Conservation (phyloP, 2,113 vertebrate genomes). For the Urocynchramus pylzowi region DNA sequence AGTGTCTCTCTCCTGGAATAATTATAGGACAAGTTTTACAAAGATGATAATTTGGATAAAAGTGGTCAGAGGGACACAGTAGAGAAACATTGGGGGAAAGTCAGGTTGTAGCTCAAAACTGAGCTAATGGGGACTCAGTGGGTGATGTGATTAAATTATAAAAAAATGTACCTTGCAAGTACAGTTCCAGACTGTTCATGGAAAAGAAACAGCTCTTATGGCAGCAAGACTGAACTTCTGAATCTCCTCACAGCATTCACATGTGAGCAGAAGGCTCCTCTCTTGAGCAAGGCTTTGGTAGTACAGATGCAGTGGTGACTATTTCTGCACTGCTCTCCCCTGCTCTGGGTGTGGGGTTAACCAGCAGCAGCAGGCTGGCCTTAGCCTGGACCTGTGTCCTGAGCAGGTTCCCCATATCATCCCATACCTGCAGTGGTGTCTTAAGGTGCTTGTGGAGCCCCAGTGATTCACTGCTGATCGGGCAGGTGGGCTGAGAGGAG, state of each 20-base stretch:
- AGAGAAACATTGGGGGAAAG: not conserved
- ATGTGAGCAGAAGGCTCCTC: not conserved
- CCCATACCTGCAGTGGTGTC: not conserved
- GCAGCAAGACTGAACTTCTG: not conserved
- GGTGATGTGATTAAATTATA: not conserved
- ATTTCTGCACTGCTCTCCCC: fast-evolving
- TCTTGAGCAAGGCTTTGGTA: not conserved
- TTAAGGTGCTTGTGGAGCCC: not conserved
- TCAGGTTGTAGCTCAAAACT: not conserved
- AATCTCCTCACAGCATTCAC: not conserved
- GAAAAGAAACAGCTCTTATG: not conserved
- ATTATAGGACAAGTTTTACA: not conserved
- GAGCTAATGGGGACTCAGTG: not conserved
- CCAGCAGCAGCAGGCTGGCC: not conserved
- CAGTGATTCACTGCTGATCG: not conserved
- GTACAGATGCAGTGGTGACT: not conserved
- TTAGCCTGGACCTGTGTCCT: not conserved
- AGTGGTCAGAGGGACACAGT: not conserved
- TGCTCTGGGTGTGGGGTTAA: fast-evolving
- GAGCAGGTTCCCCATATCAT: not conserved
- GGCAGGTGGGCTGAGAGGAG: not conserved
- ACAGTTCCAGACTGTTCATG: not conserved
- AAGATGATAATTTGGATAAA: not conserved
- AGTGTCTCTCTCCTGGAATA: conserved; percentile 1
- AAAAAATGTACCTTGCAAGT: not conserved